phyloP scores from a whole-genome alignment of 1,140 invertebrate genomes.

The Stratiolaelaps scimitus region DNA sequence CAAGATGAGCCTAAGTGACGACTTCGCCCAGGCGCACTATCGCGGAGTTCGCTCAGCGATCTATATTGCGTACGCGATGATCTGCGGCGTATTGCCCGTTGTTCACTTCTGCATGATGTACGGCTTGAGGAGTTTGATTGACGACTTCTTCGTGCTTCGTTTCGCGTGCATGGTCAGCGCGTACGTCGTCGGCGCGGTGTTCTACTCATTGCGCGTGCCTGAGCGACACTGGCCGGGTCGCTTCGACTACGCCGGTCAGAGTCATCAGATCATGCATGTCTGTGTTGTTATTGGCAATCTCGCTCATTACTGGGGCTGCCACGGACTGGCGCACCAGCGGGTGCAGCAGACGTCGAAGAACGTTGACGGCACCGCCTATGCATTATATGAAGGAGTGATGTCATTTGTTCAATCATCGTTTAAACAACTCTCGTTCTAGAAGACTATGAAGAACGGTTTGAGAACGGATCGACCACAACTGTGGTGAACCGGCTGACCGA shows the following conservation, averaged over 20 bases:
- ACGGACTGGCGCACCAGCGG: conserved; percentile 3
- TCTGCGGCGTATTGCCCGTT: conserved; percentile 17
- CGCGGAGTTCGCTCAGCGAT: conserved; percentile 14
- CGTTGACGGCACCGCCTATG: too few species aligned
- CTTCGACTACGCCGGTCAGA: conserved; percentile 25
- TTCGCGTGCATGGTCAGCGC: conserved; percentile 17
- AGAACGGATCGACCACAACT: too few species aligned
- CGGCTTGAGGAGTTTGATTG: background rate
- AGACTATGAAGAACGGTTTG: too few species aligned
- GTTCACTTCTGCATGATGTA: conserved; percentile 22
- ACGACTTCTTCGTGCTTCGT: background rate
- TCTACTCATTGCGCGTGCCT: conserved; percentile 3
- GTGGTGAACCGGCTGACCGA: too few species aligned
- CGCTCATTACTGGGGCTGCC: conserved; percentile 26
- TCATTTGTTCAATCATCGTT: too few species aligned
- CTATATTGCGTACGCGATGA: conserved; percentile 23
- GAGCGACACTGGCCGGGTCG: conserved; percentile 14
- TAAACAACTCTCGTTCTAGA: too few species aligned
- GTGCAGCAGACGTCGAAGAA: too few species aligned
- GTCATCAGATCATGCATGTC: conserved; percentile 26
- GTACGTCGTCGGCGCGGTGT: conserved; percentile 1
- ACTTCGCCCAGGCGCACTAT: conserved; percentile 10
- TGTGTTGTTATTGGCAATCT: conserved; percentile 21
- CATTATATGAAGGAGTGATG: too few species aligned
- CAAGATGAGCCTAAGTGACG: conserved; percentile 19